phyloP scores from a whole-genome alignment of 2,888 invertebrate genomes.

The Frankliniella intonsa region DNA sequence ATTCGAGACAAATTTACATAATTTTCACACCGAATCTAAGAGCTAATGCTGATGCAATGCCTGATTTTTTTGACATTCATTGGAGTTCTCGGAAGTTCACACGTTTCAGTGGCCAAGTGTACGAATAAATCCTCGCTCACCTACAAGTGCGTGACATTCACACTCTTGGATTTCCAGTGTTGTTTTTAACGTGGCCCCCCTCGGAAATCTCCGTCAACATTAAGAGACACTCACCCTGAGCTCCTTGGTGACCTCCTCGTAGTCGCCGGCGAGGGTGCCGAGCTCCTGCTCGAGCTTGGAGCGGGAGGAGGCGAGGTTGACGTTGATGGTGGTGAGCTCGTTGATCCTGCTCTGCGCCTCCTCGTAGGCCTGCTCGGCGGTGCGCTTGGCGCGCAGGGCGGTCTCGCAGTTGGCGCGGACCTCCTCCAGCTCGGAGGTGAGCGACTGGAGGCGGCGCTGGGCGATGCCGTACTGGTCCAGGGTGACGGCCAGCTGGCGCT shows the following conservation, averaged over 20 bases:
- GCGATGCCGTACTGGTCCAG: slow-evolving; percentile 88
- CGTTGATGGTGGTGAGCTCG: slow-evolving; percentile 91
- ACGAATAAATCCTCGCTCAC: no score
- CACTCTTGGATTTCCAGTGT: no score
- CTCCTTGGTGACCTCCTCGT: slow-evolving; percentile 97
- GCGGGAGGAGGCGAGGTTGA: slow-evolving; percentile 89
- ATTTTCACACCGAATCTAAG: no score
- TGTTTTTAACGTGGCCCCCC: no score
- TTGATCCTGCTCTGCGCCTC: slow-evolving; percentile 88
- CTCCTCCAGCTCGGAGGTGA: slow-evolving; percentile 95
- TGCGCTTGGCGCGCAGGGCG: slow-evolving; percentile 88
- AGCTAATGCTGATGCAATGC: no score
- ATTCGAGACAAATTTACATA: no score
- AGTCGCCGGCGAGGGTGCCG: slow-evolving; percentile 84
- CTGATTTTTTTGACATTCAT: no score
- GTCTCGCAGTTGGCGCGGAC: slow-evolving; percentile 86
- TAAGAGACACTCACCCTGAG: slow-evolving; percentile 64
- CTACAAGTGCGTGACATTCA: no score
- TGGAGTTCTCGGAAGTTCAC: no score
- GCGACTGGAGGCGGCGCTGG: slow-evolving; percentile 82
- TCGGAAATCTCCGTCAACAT: no score
- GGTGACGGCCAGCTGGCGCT: slow-evolving; percentile 92
- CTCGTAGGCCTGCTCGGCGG: slow-evolving; percentile 83
- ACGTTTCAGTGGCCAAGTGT: no score
- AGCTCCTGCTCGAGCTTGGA: slow-evolving; percentile 94